Conservation (phyloP, 2,797 vertebrate genomes). For the Notolabrus celidotus region DNA sequence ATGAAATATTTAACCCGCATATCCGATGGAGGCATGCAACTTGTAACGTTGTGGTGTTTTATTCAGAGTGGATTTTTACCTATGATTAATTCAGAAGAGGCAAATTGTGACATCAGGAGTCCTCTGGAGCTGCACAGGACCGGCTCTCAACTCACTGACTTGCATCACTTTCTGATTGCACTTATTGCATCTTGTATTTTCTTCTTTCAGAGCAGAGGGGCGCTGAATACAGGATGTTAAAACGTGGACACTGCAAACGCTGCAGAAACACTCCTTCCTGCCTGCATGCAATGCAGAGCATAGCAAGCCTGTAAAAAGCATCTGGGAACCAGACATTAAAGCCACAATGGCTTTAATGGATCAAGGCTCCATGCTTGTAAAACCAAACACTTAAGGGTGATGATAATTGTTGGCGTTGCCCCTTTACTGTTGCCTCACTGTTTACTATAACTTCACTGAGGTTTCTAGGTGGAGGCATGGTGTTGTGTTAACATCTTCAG, state of each 20-base stretch:
- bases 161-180: slow-evolving; percentile 39
- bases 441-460: slow-evolving; percentile 27
- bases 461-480: slow-evolving; percentile 21
- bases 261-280: slow-evolving; percentile 83
- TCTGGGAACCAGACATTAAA: slow-evolving; percentile 81
- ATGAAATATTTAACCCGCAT: slow-evolving; percentile 83
- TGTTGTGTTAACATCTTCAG: slow-evolving; percentile 11
- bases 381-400: slow-evolving; percentile 64
- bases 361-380: slow-evolving; percentile 65
- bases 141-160: slow-evolving; percentile 42
- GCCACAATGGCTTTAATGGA: slow-evolving; percentile 67
- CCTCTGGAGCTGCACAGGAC: slow-evolving; percentile 21
- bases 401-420: slow-evolving; percentile 63
- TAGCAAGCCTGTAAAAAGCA: slow-evolving; percentile 75
- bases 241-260: slow-evolving; percentile 76
- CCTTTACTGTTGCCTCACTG: slow-evolving; percentile 29
- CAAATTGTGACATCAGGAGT: slow-evolving; percentile 57
- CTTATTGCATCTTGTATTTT: slow-evolving; percentile 44
- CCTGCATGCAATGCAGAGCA: slow-evolving; percentile 56
- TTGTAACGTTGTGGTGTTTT: slow-evolving; percentile 65
- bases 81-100: slow-evolving; percentile 77
- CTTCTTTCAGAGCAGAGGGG: slow-evolving; percentile 39
- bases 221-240: slow-evolving; percentile 81
- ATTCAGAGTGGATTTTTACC: slow-evolving; percentile 64
- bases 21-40: slow-evolving; percentile 64